Conservation (phyloP, 2,113 vertebrate genomes). For the Himantopus leucocephalus region DNA sequence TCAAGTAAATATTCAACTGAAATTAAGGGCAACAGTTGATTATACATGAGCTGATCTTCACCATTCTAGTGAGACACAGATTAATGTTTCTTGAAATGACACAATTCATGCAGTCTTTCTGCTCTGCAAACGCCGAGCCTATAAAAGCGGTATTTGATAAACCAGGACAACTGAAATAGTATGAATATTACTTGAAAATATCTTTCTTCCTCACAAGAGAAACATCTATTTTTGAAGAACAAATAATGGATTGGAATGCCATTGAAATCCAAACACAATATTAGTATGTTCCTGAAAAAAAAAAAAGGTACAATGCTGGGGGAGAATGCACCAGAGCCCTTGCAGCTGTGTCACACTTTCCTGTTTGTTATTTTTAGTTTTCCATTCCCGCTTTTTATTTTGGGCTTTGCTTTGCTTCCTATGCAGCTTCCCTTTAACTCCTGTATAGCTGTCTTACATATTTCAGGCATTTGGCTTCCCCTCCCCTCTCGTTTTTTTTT, state of each 20-base stretch:
- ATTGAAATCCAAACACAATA: conserved; percentile 79
- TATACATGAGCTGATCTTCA: neutral
- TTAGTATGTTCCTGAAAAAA: conserved; percentile 67
- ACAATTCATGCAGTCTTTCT: neutral
- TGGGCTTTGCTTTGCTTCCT: conserved; percentile 78
- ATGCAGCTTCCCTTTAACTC: conserved; percentile 77
- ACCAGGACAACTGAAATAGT: neutral
- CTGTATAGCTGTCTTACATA: conserved; percentile 62
- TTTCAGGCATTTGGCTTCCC: conserved; percentile 49
- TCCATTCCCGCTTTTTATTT: conserved; percentile 76
- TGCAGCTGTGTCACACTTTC: conserved; percentile 75
- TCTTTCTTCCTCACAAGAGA: conserved; percentile 60
- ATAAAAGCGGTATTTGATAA: neutral
- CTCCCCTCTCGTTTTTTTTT: neutral
- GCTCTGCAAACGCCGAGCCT: neutral
- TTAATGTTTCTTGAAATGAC: neutral
- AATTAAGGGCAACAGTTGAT: neutral
- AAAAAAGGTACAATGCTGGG: conserved; percentile 64
- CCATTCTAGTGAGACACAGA: neutral
- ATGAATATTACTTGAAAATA: conserved; percentile 26
- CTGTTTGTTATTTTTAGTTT: conserved; percentile 82
- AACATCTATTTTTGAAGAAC: conserved; percentile 76
- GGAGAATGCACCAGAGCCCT: conserved; percentile 60
- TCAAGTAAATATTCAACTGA: neutral
- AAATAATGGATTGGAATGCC: conserved; percentile 72